phyloP scores from a whole-genome alignment of 2,888 invertebrate species.

The Euplexia lucipara region DNA sequence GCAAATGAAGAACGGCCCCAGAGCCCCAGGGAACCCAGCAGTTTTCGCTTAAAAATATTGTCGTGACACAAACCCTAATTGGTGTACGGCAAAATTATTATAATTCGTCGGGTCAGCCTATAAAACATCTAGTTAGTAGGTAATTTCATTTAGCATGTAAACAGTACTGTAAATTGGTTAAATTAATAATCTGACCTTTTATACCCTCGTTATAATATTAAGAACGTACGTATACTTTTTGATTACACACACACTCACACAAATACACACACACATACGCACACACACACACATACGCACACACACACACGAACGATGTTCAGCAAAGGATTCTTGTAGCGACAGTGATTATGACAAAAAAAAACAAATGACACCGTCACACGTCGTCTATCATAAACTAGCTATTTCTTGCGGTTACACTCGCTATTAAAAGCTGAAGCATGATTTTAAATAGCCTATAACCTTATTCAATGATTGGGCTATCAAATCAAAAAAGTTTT shows the following conservation, averaged over 20 bases:
- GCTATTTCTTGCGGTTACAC: no score
- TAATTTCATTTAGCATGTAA: constrained; percentile 41
- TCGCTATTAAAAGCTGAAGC: no score
- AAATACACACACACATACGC: background rate
- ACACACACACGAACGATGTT: background rate
- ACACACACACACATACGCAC: no score
- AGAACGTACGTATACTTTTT: background rate
- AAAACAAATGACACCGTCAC: background rate
- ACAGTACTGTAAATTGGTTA: constrained; percentile 34
- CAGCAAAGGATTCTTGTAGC: background rate
- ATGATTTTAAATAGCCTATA: no score
- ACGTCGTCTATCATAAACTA: no score
- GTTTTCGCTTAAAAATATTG: constrained; percentile 41
- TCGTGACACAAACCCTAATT: constrained; percentile 42
- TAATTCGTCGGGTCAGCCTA: constrained; percentile 41
- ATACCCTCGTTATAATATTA: constrained; percentile 26
- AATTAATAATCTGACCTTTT: constrained; percentile 32
- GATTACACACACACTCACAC: background rate
- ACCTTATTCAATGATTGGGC: no score
- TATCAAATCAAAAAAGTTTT: no score
- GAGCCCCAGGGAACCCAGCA: no score
- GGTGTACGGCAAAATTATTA: constrained; percentile 47
- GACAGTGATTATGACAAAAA: background rate
- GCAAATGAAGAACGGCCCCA: no score
- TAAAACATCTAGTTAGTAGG: constrained; percentile 36